phyloP scores from a whole-genome alignment of 1,140 invertebrate genomes.

The Caenorhabditis tropicalis region DNA sequence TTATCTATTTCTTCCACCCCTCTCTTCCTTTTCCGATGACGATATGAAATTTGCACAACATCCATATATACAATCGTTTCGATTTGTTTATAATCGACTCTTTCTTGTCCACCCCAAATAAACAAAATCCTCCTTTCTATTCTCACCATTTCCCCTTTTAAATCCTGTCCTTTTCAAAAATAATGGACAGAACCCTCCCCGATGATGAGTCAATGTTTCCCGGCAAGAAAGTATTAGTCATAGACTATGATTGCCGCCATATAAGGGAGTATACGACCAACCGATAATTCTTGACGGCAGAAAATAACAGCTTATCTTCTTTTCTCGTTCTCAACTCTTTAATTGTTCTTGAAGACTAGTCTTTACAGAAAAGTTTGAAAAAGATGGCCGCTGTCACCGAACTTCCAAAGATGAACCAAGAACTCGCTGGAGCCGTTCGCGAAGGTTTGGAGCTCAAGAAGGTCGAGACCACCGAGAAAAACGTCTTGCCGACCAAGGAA shows the following conservation, averaged over 20 bases:
- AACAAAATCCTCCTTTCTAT: conserved; percentile 34
- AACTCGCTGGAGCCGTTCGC: conserved; percentile 54
- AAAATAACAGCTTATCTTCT: no score
- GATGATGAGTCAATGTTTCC: conserved; percentile 20
- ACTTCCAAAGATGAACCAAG: conserved; percentile 55
- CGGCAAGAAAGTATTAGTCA: conserved; percentile 38
- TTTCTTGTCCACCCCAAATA: neutral
- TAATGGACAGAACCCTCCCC: neutral
- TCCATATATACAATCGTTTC: conserved; percentile 19
- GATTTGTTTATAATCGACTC: conserved; percentile 33
- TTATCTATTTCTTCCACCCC: neutral
- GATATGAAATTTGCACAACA: neutral
- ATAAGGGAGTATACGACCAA: neutral
- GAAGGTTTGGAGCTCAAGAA: conserved; percentile 65
- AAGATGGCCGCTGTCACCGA: conserved; percentile 36
- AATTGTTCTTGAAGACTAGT: no score
- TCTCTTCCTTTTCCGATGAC: neutral
- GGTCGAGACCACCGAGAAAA: conserved; percentile 70
- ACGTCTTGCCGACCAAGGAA: conserved; percentile 67
- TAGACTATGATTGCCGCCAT: conserved; percentile 32
- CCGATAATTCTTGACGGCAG: no score
- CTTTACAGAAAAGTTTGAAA: no score
- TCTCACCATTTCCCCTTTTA: neutral
- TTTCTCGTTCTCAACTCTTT: neutral
- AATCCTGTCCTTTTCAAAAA: conserved; percentile 23